Base-by-base conservation (phyloP, 2,888 invertebrate genomes). In the Drosophila putrida region DNA sequence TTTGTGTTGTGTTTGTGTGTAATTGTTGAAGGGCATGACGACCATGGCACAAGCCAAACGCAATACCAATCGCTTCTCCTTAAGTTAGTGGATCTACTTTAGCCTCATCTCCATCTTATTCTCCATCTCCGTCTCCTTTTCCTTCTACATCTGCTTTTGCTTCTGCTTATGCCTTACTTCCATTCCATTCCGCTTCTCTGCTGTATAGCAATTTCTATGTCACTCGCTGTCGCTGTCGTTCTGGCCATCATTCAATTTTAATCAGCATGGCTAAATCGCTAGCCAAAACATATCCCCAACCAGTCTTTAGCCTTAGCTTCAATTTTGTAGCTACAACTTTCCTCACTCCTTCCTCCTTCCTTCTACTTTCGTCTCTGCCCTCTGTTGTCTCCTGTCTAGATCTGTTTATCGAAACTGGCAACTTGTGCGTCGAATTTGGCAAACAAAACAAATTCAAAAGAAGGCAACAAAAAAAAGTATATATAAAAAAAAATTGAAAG, bases 201-300 rank as follows among this genome's bases (percentile, higher is more conserved):
- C 36, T 46, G 66, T 51, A 57, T 38, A 66, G 71, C 71, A 76
- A 75, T 75, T 75, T 75, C 63, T 72, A 69, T 76, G 73, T 76
- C 75, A 77, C 64, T 77, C 57, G 71, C 63, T 63, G 61, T 66
- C 59, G 61, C 57, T 59, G 65, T 65, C 59, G 44, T 77, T 69
- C 49, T 66, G 70, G 78, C 78, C 87, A 77, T 83, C 82, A 83
- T 84, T 83, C 84, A 87, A 87, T 83, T 83, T 83, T 83, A 83
- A 83, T 83, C 83, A 83, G 87, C 78, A 68, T 78, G 71, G 60
- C 75, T 75, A 78, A 75, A 78, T 78, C 46, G 50, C 47, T 61
- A 69, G 63, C 54, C 75, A 54, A 60, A 70, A 49, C 54, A 54
- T 59, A 41, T 20, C 50, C 15, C 44, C 50, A 51, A 20, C 15